Base-by-base conservation (phyloP, 2,888 invertebrate species). In the Lobophora halterata region DNA sequence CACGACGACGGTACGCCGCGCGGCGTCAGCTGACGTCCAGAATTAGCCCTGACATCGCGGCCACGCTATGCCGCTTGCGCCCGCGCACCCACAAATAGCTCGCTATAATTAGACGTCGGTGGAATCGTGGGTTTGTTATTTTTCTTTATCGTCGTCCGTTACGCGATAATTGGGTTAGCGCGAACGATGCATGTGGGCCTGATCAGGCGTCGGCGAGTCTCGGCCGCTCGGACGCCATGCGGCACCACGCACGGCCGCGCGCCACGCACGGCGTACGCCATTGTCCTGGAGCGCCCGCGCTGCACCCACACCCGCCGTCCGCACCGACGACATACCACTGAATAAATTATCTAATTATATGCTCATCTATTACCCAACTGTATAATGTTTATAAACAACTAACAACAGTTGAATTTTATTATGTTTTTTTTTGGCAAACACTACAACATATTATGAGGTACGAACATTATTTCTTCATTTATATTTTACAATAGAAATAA, bases 101-200 rank as follows among this genome's bases (percentile, higher is more conserved):
- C 59, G 69, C 85, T 87, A 87, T 83, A 83, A 83, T 86, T 87
- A 87, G 86, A 82, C 71, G 70, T 55, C 85, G 74, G 82, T 82
- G 81, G 85, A 87, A 87, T 86, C 87, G 87, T 87, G 87, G 87
- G 87, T 86, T 87, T 86, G 86, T 86, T 87, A 86, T 87, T 87
- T 87, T 87, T 87, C 86, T 86, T 86, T 83, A 85, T 82, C 85
- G 85, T 81, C 77, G 50, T 82, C 81, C 77, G 85, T 83, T 83
- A 81, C 82, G 82, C 79, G 86, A 83, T 86, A 87, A 87, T 87
- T 87, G 86, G 86, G 86, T 87, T 86, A 86, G 83, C 71, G 68
- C 58, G 65, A 62, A 57, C 69, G 75, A 75, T 82, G 79, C 82
- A 85, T 86, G 86, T 85, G 86, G 85, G 85, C 74, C 83, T 68